These are phyloP conservation scores for Meghimatium bilineatum DNA, from an alignment of 2,888 invertebrate species.

Conservation along the genomic window DNA sequence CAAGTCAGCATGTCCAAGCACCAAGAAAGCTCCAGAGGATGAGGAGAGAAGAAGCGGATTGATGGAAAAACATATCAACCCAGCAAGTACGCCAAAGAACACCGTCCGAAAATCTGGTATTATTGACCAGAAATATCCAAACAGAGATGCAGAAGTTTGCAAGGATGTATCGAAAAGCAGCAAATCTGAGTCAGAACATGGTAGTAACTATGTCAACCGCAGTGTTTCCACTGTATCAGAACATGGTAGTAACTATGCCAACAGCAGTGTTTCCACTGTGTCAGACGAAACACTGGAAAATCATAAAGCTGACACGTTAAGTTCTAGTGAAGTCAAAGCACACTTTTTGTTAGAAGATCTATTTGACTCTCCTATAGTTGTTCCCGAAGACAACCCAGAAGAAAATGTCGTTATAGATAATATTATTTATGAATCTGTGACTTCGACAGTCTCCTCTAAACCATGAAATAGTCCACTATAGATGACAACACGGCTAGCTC, in stretches of 20 bases:
- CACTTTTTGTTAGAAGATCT: too few species aligned
- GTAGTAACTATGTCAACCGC: not conserved
- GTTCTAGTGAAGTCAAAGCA: too few species aligned
- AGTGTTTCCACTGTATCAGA: not conserved
- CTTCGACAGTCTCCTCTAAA: not conserved
- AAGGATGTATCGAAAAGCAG: not conserved
- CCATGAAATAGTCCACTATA: not conserved
- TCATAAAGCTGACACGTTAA: not conserved
- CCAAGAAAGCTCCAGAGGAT: not conserved
- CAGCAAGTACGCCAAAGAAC: not conserved
- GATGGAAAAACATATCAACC: not conserved
- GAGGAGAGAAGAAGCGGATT: not conserved
- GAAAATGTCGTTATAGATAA: not conserved
- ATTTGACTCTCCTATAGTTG: too few species aligned
- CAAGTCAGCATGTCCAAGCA: not conserved
- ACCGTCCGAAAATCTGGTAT: not conserved
- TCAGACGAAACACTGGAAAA: not conserved
- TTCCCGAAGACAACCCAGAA: not conserved
- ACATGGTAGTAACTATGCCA: not conserved
- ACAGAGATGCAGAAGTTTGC: not conserved
- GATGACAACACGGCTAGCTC: too few species aligned
- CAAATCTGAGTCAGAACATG: not conserved
- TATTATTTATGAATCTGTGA: not conserved
- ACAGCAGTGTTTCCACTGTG: not conserved
- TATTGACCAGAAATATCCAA: not conserved